Percentiles rank a stretch among this genome's conserved stretches.
These are phyloP conservation scores for Echinometra lucunter DNA, from an alignment of 53 echinoderm and acorn worm species.

Conservation along the genomic window DNA sequence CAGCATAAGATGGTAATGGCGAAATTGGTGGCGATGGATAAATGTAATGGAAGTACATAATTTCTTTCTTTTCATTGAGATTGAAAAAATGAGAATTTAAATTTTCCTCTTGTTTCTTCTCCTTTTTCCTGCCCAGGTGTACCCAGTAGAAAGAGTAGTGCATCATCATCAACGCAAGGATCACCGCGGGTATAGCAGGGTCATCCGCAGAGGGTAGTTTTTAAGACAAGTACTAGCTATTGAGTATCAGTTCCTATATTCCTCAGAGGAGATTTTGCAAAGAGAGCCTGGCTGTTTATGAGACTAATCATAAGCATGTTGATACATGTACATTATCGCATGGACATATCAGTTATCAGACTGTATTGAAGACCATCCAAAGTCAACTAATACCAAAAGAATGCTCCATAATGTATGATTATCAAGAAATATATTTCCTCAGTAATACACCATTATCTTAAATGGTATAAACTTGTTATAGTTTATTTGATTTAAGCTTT, in stretches of 20 bases:
- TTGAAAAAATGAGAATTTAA: too few species aligned
- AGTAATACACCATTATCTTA: neutral
- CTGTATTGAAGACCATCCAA: neutral
- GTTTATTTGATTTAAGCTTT: neutral
- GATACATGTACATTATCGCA: neutral
- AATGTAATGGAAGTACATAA: too few species aligned
- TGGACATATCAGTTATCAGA: neutral
- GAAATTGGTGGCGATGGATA: too few species aligned
- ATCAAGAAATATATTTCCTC: neutral
- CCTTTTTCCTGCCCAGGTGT: constrained; percentile 21
- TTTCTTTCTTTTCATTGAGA: too few species aligned
- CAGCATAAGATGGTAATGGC: too few species aligned
- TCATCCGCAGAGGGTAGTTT: constrained; percentile 18
- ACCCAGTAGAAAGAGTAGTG: constrained; percentile 54
- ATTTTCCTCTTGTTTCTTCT: neutral
- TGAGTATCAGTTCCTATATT: neutral
- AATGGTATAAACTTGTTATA: neutral
- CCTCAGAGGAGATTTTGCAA: neutral
- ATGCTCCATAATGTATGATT: neutral
- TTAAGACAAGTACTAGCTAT: constrained; percentile 45
- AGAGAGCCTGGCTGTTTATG: neutral
- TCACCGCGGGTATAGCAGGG: constrained; percentile 51
- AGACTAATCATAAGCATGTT: neutral
- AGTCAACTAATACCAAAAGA: neutral
- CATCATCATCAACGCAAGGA: constrained; percentile 28